Evolutionary conservation across 2,888 invertebrate species (phyloP), one percentile per base, ranked within the genome.

Genomic region (Steinernema scapterisci): DNA sequence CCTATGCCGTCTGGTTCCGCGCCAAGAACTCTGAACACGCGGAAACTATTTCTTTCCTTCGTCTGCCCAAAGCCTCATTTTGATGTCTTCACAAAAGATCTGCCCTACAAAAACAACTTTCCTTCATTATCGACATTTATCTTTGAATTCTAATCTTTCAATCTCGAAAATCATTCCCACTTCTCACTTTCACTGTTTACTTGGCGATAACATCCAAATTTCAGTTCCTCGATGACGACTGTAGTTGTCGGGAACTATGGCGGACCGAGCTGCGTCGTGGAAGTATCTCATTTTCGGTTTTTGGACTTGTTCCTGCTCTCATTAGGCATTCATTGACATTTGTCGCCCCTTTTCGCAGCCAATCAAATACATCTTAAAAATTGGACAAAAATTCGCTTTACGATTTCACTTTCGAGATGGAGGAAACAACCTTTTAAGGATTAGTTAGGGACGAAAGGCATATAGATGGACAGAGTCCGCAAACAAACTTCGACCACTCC

Each of bases 291-390:
- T 38, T 38, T 38, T 38, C 9, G 38, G 38, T 9, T 9, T 38
- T 38, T 38, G 38, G 38, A 38, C 38, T 38, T 38, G 38, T 38
- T 6, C 38, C 38, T 6, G 38, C 38, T 9, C 31, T n/a, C 3
- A 63, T 63, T 63, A 63, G 27, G 63, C 31, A 63, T 63, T 25
- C 63, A 63, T 63, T 63, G 63, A 63, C 23, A n/a, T 52, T 52
- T n/a, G 38, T 9, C 9, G 38, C 38, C 3, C 38, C 38, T 38
- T 38, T 38, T 38, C 9, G 38, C 38, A 38, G 9, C 38, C 38
- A 38, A 38, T 38, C 9, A 6, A 9, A 3, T 9, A 38, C 38
- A 38, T 38, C 9, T 38, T 38, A 38, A 38, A 38, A 38, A 38
- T 38, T 38, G 38, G 3, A 6, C 3, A 38, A 38, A 38, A 6